Base-by-base conservation (phyloP, 1,140 invertebrate genomes). In the Elymnias hypermnestra region DNA sequence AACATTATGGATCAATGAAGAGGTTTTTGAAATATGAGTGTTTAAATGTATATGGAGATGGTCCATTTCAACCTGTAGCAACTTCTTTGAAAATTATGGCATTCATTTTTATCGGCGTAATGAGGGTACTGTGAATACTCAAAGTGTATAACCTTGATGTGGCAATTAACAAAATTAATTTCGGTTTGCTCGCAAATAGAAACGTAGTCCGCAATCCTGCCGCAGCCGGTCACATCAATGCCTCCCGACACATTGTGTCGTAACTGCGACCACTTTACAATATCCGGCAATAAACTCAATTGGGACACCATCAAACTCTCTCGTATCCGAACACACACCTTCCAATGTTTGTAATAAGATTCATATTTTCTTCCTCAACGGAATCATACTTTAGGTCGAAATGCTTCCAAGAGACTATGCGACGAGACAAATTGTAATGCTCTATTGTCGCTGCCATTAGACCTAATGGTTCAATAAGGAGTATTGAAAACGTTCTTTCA, bases 401-500 rank as follows among this genome's bases (percentile, higher is more conserved):
- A 46, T 28, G 49, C 42, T 54, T 18, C 36, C 54, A 49, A 33
- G 29, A 46, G 22, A 51, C 56, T 51, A 33, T 40, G 38, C 64
- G 65, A 62, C 61, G 69, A 73, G 72, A 76, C 75, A 82, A 82
- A 79, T 82, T 78, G 75, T 82, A 69, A 82, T 75, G 68, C 59
- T 63, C 77, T 78, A 79, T 83, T 83, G 79, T 83, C 62, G 65
- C 57, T 65, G 61, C 75, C 56, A 83, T 81, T 83, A 79, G 56
- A 65, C 46, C 53, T 78, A 83, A 83, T 79, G 70, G 77, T 62
- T 72, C 72, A 82, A 79, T 77, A 66, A 77, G 66, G 60, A 75
- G 75, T 79, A 82, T 82, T 82, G 79, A 78, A 76, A 78, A 72
- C 71, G 75, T 68, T 76, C 66, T 74, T 76, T 71, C 64, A 73